A percentile compares a stretch with the other conserved stretches of the same genome.
These are phyloP conservation scores for Pseudochaenichthys georgianus DNA, from an alignment of 2,797 vertebrate species.

Conservation along the genomic window DNA sequence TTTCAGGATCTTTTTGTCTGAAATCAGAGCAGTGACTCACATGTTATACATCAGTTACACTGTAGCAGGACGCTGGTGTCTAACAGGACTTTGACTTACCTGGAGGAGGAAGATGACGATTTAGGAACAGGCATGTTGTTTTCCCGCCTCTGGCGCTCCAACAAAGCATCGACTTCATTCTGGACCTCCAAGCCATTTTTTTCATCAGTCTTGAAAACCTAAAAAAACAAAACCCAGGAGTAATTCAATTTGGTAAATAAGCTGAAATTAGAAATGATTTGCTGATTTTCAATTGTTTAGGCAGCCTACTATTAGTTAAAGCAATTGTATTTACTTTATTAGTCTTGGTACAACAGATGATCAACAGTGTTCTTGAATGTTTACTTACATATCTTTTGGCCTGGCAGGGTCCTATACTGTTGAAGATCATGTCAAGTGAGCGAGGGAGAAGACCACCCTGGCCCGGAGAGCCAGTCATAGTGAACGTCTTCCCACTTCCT, in stretches of 20 bases:
- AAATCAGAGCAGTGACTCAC: slow-evolving; percentile 15
- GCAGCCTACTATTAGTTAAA: too few relatives aligned
- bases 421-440: slow-evolving; percentile 96
- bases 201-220: slow-evolving; percentile 97
- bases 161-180: slow-evolving; percentile 91
- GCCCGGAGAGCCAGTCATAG: slow-evolving; percentile 96
- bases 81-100: slow-evolving; percentile 74
- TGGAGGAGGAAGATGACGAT: slow-evolving; percentile 78
- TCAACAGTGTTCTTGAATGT: not conserved
- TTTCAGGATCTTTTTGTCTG: slow-evolving; percentile 94
- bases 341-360: not conserved
- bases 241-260: not conserved
- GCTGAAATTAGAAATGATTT: too few relatives aligned
- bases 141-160: slow-evolving; percentile 94
- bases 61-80: not conserved
- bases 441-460: slow-evolving; percentile 94
- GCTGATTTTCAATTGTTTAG: too few relatives aligned
- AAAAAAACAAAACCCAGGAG: not conserved
- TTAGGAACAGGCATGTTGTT: slow-evolving; percentile 83
- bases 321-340: too few relatives aligned
- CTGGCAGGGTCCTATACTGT: slow-evolving; percentile 92
- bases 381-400: slow-evolving; percentile 93
- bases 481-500: slow-evolving; percentile 95
- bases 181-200: slow-evolving; percentile 97
- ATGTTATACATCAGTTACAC: not conserved